Conservation (phyloP, 2,113 vertebrate species). For the Petaurus breviceps region DNA sequence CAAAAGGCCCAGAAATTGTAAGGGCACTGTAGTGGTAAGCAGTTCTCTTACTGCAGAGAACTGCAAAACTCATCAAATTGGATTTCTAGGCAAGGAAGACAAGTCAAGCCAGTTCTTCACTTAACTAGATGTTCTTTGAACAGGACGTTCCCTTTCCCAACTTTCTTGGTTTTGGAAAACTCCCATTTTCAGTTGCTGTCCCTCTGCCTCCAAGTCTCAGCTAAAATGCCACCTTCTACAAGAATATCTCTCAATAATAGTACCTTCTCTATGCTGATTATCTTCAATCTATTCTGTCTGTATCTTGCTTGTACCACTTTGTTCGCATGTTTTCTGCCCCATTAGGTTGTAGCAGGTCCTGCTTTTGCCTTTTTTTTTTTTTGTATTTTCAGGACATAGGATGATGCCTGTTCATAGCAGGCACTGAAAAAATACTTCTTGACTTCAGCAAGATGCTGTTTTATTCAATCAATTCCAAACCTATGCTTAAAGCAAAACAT, state of each 20-base stretch:
- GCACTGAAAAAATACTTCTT: neutral
- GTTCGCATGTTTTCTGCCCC: neutral
- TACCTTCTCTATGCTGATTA: no score
- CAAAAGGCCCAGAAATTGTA: neutral
- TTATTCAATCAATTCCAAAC: neutral
- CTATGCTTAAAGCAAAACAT: neutral
- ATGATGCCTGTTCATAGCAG: neutral
- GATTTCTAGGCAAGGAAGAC: neutral
- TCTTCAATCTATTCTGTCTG: neutral
- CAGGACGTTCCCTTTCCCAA: neutral
- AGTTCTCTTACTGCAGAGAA: neutral
- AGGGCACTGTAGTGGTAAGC: neutral
- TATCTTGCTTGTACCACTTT: neutral
- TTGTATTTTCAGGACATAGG: neutral
- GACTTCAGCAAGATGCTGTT: neutral
- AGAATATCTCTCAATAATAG: no score
- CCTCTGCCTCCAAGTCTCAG: neutral
- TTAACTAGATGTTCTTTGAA: neutral
- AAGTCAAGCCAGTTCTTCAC: neutral
- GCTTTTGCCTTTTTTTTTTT: neutral
- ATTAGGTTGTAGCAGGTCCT: neutral
- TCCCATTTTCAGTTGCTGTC: neutral
- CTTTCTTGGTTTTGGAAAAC: neutral
- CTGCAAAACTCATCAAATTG: neutral
- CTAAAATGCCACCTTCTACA: neutral